phyloP scores from a whole-genome alignment of 1,140 invertebrate species.

The Neocloeon triangulifer region DNA sequence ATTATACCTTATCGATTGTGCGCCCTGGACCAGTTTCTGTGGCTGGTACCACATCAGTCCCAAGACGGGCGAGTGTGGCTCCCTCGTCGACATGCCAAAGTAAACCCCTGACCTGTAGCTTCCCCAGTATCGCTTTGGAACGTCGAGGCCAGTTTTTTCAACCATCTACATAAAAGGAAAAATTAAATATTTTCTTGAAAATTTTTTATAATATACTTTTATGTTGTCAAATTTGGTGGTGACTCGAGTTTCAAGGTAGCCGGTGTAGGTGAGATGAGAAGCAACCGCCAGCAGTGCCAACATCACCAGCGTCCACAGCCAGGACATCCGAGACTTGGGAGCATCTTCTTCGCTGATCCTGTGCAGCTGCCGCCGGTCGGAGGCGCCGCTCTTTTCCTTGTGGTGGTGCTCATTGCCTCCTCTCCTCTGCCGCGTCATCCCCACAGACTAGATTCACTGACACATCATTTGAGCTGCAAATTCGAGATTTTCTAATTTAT shows the following conservation, averaged over 20 bases:
- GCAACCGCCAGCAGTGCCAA: conserved; percentile 27
- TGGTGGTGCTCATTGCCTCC: no score
- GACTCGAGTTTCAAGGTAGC: conserved; percentile 67
- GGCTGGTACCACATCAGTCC: conserved; percentile 95
- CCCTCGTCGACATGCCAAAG: conserved; percentile 74
- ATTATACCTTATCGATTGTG: conserved; percentile 40
- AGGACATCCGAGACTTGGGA: no score
- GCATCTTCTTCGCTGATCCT: no score
- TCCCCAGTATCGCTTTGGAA: conserved; percentile 77
- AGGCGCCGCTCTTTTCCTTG: no score
- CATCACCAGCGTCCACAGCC: no score
- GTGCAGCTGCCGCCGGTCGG: no score
- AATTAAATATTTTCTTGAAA: not conserved
- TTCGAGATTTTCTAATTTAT: no score
- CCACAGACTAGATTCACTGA: no score
- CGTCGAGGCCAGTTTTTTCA: conserved; percentile 34
- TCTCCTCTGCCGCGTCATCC: no score
- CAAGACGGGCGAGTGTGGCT: conserved; percentile 65
- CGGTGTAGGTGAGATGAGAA: conserved; percentile 48
- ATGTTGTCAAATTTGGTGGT: conserved; percentile 61
- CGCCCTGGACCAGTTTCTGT: conserved; percentile 31
- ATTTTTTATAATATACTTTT: conserved; percentile 27
- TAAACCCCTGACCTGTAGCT: conserved; percentile 72
- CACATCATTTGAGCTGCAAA: no score
- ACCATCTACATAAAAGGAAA: conserved; percentile 29